Evolutionary conservation across 2,888 invertebrate species (phyloP), one percentile per base, ranked within the genome.

Genomic region (Nymphalis urticae): DNA sequence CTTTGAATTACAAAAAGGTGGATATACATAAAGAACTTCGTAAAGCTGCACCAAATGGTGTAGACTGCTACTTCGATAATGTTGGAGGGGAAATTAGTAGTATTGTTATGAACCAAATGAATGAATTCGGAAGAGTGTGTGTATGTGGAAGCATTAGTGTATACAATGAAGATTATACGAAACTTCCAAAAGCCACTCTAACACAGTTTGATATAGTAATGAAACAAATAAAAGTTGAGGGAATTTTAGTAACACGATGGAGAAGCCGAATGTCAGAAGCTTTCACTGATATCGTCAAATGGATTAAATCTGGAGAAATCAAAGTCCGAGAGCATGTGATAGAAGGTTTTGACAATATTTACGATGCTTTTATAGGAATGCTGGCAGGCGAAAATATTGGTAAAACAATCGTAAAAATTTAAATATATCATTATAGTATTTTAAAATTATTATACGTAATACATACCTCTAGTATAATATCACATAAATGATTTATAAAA

Each of bases 21-120:
- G 83, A 95, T 76, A 76, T 95, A 17, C 79, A 82, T 0, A 80
- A 89, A 62, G 94, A 93, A 21, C 85, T 97, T 21, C 93, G 93
- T 70, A 90, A 94, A 85, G 93, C 92, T 54, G 95, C 95, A 6
- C 95, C 96, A 0, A 87, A 95, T 47, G 96, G 96, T 10, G 87
- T 96, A 0, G 96, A 96, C 79, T 95, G 95, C 79, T 96, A 95
- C 80, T 96, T 96, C 80, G 96, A 96, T 80, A 96, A 96, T 82
- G 96, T 95, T 19, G 95, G 95, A 42, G 95, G 95, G 19, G 94
- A 94, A 72, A 89, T 95, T 27, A 94, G 95, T 64, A 93, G 92
- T 64, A 84, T 83, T 0, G 93, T 95, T 13, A 88, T 95, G 1
- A 85, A 85, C 60, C 94, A 94, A 75, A 95, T 95, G 95, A 95